Evolutionary conservation across 2,888 invertebrate genomes (phyloP), one percentile per base, ranked within the genome.

Genomic region (Halictus ligatus): DNA sequence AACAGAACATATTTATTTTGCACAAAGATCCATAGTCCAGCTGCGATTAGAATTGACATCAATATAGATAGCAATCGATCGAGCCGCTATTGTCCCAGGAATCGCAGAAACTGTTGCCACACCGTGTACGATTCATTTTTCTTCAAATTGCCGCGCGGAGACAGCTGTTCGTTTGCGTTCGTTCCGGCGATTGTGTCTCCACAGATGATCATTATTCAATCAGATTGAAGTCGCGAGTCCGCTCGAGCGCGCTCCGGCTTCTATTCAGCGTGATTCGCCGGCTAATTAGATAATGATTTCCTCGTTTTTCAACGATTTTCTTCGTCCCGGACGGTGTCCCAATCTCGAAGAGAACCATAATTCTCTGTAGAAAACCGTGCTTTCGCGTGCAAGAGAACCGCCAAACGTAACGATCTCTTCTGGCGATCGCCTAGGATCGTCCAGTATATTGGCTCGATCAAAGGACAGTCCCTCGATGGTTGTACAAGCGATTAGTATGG

Each of bases 211-310:
- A 85, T 85, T 85, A 85, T 81, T 81, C 81, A 85, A 79, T 75
- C 78, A 78, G 60, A 87, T 75, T 69, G 75, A 81, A 80, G 40
- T 54, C 72, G 76, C 58, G 67, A 58, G 71, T 40, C 48, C 6
- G 75, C 74, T 50, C 73, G 43, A 67, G 35, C 73, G 40, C 40
- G 40, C 40, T 58, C 8, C n/a, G 43, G 78, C 43, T 77, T 78
- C 74, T 43, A 18, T 60, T 71, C 79, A 35, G 29, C 40, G 29
- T 72, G 75, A 79, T 82, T 84, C 40, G 13, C 58, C 40, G 13
- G 54, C 73, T 29, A 84, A 90, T 87, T 84, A 80, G 78, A 86
- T 89, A 90, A 90, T 90, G 40, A 83, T 90, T 85, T 87, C 89
- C 87, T 84, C 80, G 64, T 87, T 80, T 71, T 74, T 67, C 21